Conservation (phyloP, 2,888 invertebrate species). For the Pachymerium ferrugineum region DNA sequence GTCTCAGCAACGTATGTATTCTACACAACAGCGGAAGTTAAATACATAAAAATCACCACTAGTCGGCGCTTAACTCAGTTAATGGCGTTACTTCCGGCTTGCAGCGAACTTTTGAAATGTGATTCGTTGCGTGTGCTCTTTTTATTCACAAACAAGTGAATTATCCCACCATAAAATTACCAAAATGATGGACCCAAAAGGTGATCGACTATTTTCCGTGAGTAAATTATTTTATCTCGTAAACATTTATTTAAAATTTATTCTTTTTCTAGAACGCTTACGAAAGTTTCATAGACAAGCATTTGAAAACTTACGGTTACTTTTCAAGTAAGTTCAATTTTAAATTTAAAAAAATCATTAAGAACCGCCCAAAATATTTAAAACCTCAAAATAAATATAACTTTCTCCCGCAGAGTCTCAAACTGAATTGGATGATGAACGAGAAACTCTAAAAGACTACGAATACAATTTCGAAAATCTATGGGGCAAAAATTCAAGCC, state of each 20-base stretch:
- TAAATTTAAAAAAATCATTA: not conserved
- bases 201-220: not conserved
- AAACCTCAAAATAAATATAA: not conserved
- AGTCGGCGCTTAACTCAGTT: too few relatives aligned
- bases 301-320: slow-evolving; percentile 6
- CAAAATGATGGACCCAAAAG: too few relatives aligned
- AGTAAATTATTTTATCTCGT: not conserved
- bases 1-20: too few relatives aligned
- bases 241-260: not conserved
- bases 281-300: slow-evolving; percentile 9
- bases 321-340: not conserved
- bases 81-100: too few relatives aligned
- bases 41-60: too few relatives aligned
- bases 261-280: not conserved
- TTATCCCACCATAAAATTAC: too few relatives aligned
- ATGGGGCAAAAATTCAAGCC: not conserved
- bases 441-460: not conserved
- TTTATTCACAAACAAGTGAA: too few relatives aligned
- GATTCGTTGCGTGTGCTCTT: too few relatives aligned
- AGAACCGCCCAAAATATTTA: not conserved
- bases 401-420: not conserved
- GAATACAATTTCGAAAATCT: not conserved
- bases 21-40: too few relatives aligned
- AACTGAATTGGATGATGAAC: not conserved
- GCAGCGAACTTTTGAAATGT: too few relatives aligned